These are phyloP conservation scores for Pasiphila rectangulata DNA, from an alignment of 2,888 invertebrate species.

Conservation along the genomic window DNA sequence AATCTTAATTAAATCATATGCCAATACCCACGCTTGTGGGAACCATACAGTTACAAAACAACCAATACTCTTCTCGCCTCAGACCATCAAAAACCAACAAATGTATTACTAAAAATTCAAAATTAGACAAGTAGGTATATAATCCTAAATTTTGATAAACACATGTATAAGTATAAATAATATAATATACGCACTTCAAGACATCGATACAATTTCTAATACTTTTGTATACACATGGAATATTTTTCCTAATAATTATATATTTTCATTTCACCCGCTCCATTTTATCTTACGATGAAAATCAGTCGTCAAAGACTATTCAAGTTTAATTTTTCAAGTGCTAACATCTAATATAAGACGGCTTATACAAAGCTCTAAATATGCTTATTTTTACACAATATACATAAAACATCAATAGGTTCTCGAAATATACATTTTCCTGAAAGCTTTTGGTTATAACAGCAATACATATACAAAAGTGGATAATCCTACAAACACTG, in stretches of 20 bases:
- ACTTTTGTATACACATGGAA: constrained; percentile 55
- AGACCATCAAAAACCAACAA: constrained; percentile 4
- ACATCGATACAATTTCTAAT: constrained; percentile 55
- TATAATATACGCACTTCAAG: constrained; percentile 52
- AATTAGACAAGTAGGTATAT: constrained; percentile 17
- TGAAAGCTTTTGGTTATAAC: constrained; percentile 6
- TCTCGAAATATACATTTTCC: constrained; percentile 15
- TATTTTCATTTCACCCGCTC: constrained; percentile 42
- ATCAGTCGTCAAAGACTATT: constrained; percentile 73
- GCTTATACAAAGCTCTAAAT: constrained; percentile 56
- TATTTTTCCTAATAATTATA: constrained; percentile 19
- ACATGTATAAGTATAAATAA: constrained; percentile 47
- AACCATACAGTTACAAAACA: constrained; percentile 12
- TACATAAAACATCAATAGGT: constrained; percentile 20
- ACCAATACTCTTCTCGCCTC: constrained; percentile 2
- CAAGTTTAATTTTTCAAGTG: constrained; percentile 38
- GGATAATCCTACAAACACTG: constrained; percentile 3
- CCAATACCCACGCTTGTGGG: constrained; percentile 4
- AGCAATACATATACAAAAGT: constrained; percentile 5
- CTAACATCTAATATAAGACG: constrained; percentile 50
- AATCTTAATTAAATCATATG: constrained; percentile 1
- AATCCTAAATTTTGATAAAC: constrained; percentile 29
- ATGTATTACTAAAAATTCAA: constrained; percentile 11
- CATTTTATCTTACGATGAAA: constrained; percentile 64
- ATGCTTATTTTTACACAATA: constrained; percentile 32